Conservation (phyloP, 2,797 vertebrate genomes). For the Rhabdophis nuchalis region DNA sequence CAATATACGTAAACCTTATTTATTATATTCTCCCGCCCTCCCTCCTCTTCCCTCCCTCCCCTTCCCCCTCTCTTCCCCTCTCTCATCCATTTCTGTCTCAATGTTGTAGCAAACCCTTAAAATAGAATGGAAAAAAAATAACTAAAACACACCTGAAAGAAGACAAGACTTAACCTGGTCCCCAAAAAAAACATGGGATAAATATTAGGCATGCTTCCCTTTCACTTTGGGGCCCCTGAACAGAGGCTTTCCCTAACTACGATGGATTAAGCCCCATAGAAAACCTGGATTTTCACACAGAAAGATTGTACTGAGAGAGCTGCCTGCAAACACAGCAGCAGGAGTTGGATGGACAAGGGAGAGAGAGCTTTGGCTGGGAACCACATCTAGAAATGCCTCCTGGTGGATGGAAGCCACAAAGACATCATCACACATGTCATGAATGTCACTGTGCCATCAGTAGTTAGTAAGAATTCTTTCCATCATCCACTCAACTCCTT, state of each 20-base stretch:
- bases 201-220: neutral
- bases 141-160: neutral
- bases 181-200: neutral
- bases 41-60: neutral
- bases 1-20: neutral
- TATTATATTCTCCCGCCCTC: neutral
- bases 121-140: neutral
- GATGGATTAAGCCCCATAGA: neutral
- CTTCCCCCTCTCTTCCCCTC: neutral
- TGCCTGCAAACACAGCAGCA: neutral
- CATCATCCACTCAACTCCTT: fast-evolving
- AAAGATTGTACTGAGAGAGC: neutral
- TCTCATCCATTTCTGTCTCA: neutral
- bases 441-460: neutral
- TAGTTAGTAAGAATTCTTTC: neutral
- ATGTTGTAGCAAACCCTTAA: neutral
- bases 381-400: neutral
- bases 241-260: neutral
- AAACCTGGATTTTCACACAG: neutral
- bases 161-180: neutral
- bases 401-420: neutral
- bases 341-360: neutral
- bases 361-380: neutral
- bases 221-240: neutral
- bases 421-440: neutral